phyloP scores from a whole-genome alignment of 2,113 vertebrate species.

The Holacanthus passer region DNA sequence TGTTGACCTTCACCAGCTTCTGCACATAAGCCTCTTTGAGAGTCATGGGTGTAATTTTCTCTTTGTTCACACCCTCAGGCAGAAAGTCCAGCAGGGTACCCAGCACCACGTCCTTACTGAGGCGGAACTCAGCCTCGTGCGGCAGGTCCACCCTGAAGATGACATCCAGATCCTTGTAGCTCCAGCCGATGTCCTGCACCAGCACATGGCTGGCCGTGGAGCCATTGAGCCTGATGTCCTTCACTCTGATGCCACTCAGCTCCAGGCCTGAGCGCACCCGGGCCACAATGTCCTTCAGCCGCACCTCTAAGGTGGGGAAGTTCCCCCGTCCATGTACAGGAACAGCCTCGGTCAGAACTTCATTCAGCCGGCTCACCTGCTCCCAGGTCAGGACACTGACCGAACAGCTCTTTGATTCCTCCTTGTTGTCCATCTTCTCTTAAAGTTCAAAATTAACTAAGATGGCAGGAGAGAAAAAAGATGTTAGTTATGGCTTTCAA shows the following conservation, averaged over 20 bases:
- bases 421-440: conserved; percentile 83
- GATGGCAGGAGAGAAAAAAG: background rate
- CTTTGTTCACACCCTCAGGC: conserved; percentile 94
- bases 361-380: conserved; percentile 93
- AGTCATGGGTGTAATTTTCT: conserved; percentile 92
- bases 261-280: conserved; percentile 89
- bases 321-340: conserved; percentile 95
- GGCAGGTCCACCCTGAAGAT: conserved; percentile 95
- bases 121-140: conserved; percentile 89
- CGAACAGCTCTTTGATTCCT: conserved; percentile 69
- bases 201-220: conserved; percentile 96
- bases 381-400: conserved; percentile 94
- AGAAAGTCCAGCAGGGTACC: conserved; percentile 94
- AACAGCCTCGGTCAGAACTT: conserved; percentile 92
- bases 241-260: conserved; percentile 89
- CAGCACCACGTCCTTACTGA: conserved; percentile 94
- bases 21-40: conserved; percentile 97
- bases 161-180: conserved; percentile 97
- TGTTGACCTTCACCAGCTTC: conserved; percentile 97
- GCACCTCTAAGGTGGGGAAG: conserved; percentile 95
- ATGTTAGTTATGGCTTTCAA: background rate
- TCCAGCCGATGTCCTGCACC: conserved; percentile 94
- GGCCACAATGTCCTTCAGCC: conserved; percentile 94
- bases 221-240: conserved; percentile 93
- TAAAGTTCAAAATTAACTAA: conserved; percentile 49